phyloP scores from a whole-genome alignment of 2,113 vertebrate species.

The Ceratotherium simum region DNA sequence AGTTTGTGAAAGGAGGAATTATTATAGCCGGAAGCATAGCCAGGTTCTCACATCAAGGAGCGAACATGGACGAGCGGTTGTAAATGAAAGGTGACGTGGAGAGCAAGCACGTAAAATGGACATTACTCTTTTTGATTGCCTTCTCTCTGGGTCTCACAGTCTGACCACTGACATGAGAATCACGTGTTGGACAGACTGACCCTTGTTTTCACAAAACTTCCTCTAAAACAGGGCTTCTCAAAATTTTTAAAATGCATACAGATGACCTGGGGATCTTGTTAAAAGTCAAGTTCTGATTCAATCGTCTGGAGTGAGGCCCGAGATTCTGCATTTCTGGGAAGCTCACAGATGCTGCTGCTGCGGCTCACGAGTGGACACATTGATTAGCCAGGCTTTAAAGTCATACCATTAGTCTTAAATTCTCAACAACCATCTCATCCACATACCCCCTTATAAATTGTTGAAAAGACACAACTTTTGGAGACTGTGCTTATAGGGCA shows the following conservation, averaged over 20 bases:
- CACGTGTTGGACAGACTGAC: background rate
- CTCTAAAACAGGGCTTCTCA: background rate
- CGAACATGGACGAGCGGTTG: background rate
- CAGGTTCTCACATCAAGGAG: background rate
- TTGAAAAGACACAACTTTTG: background rate
- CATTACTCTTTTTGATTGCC: background rate
- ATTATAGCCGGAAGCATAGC: background rate
- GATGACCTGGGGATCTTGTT: background rate
- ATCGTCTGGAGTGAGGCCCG: background rate
- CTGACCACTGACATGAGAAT: background rate
- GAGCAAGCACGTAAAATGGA: background rate
- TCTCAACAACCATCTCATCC: background rate
- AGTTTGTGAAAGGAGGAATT: background rate
- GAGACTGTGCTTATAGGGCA: background rate
- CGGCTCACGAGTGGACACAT: background rate
- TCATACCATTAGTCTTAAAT: background rate
- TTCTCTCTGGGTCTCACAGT: background rate
- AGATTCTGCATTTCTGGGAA: background rate
- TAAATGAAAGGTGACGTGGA: background rate
- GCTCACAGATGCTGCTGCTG: background rate
- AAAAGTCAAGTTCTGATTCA: background rate
- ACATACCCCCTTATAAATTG: background rate
- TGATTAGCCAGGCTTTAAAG: background rate
- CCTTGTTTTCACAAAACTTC: background rate
- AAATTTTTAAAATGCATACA: background rate